These are phyloP conservation scores for Antechinus stuartii DNA, from an alignment of 2,113 vertebrate genomes.

Conservation along the genomic window DNA sequence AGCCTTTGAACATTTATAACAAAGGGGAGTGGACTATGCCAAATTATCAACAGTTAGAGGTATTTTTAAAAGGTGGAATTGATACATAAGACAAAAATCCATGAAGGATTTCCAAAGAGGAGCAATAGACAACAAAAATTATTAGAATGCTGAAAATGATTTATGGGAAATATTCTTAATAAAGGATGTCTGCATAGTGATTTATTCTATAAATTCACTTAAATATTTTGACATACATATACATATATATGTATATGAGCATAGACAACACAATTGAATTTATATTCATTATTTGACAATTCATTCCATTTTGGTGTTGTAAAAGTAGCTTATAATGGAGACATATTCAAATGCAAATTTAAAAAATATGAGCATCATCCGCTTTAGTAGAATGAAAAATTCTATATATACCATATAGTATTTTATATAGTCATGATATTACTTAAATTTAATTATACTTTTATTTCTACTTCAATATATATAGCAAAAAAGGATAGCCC, in stretches of 20 bases:
- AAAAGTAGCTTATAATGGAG: not conserved
- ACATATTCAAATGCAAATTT: not conserved
- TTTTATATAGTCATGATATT: not conserved
- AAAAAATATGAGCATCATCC: not conserved
- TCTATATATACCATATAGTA: not conserved
- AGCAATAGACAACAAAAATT: not conserved
- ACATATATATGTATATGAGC: not conserved
- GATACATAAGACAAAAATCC: not conserved
- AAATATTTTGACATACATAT: not conserved
- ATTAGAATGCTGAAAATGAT: not conserved
- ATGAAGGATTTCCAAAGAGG: not conserved
- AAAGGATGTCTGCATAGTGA: not conserved
- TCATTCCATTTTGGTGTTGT: not conserved
- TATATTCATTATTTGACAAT: constrained; percentile 17
- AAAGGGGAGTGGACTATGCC: not conserved
- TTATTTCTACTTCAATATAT: constrained; percentile 30
- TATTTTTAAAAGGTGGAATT: not conserved
- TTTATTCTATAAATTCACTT: not conserved
- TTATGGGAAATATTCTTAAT: not conserved
- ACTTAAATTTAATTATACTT: not conserved
- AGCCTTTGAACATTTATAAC: constrained; percentile 21
- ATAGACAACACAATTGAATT: not conserved
- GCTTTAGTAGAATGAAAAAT: not conserved
- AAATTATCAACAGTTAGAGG: not conserved
- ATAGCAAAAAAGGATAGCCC: not conserved